Percentiles rank a stretch among this genome's conserved stretches.
Evolutionary conservation across 2,113 vertebrate genomes (phyloP).

Genomic region (Rhagologus leucostigma): DNA sequence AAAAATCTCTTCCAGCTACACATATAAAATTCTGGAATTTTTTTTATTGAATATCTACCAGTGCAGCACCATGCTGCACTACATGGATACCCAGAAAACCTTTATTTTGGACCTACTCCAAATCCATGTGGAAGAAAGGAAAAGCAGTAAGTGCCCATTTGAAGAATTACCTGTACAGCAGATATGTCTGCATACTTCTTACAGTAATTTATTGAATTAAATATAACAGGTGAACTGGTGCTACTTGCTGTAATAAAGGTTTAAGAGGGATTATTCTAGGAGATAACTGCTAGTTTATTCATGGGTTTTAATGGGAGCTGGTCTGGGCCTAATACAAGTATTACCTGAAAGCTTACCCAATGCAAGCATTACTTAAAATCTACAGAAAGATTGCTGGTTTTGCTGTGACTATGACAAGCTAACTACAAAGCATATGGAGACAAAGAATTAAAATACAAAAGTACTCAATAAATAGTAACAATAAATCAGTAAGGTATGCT

Average conservation of each 20-base stretch:
- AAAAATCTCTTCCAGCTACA: neutral
- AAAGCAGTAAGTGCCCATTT: neutral
- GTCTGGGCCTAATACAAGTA: neutral
- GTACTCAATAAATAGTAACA: neutral
- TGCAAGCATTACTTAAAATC: neutral
- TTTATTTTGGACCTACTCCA: neutral
- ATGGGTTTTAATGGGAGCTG: neutral
- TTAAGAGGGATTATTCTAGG: conserved; percentile 45
- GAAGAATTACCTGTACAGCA: neutral
- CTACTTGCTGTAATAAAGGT: conserved; percentile 30
- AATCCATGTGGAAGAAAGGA: neutral
- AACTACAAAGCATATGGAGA: neutral
- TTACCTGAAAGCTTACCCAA: neutral
- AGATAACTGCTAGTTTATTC: conserved; percentile 15
- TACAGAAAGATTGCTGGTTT: neutral
- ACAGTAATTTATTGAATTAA: conserved; percentile 22
- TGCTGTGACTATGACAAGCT: neutral
- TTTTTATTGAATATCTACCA: neutral
- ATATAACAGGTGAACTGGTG: conserved; percentile 16
- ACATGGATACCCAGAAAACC: neutral
- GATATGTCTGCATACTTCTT: conserved; percentile 3
- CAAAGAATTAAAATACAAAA: neutral
- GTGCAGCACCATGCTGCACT: neutral
- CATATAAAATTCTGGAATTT: neutral
- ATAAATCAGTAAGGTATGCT: neutral